Evolutionary conservation across 2,113 vertebrate species (phyloP).

Genomic region (Ifrita kowaldi): DNA sequence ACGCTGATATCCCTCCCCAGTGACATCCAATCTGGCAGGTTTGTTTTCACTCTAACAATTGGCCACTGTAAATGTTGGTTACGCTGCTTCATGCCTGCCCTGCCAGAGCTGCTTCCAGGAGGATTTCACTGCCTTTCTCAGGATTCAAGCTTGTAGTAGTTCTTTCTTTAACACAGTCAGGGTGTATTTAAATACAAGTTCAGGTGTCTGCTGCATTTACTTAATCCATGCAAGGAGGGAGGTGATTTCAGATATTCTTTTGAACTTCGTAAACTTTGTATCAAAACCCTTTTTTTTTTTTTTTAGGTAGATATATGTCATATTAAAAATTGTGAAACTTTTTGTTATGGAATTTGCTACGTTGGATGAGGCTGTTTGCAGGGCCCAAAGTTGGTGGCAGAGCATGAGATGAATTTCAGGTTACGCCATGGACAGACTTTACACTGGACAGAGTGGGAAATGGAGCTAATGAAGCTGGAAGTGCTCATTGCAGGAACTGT

Average conservation of each 20-base stretch:
- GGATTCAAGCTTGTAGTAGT: not conserved
- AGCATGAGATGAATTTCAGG: not conserved
- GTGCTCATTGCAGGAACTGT: not conserved
- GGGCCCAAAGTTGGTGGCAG: not conserved
- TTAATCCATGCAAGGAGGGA: not conserved
- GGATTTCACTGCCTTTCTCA: not conserved
- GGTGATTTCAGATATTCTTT: not conserved
- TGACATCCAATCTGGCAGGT: conserved; percentile 71
- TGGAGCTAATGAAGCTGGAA: not conserved
- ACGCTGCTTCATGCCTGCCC: not conserved
- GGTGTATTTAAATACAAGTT: not conserved
- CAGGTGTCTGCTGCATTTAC: not conserved
- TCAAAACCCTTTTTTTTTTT: not conserved
- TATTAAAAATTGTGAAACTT: not conserved
- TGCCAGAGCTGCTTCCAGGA: not conserved
- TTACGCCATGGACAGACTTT: not conserved
- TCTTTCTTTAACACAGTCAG: not conserved
- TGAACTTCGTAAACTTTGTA: not conserved
- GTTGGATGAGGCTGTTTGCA: not conserved
- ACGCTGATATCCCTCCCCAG: conserved; percentile 57
- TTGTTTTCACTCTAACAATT: conserved; percentile 74
- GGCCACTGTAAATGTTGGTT: conserved; percentile 58
- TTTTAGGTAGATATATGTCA: not conserved
- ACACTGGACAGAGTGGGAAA: fast-evolving
- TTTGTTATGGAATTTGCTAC: fast-evolving